Evolutionary conservation across 2,797 vertebrate species (phyloP).

Genomic region (Manis crassicaudata): DNA sequence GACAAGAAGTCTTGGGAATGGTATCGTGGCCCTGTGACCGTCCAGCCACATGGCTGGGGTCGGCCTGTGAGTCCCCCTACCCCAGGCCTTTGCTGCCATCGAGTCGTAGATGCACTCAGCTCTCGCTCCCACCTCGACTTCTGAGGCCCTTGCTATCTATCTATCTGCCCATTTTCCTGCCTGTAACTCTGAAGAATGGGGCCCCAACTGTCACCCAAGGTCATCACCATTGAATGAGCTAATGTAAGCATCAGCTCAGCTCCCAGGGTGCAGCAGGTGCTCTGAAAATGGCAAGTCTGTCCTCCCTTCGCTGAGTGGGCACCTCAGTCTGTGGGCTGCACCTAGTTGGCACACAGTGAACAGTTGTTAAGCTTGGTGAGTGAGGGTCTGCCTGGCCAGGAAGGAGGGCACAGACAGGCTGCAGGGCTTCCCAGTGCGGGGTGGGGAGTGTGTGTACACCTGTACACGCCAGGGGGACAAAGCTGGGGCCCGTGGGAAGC

Average conservation of each 20-base stretch:
- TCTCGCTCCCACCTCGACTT: background rate
- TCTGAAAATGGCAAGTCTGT: rapidly evolving
- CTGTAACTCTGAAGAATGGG: background rate
- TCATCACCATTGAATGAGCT: too few species aligned
- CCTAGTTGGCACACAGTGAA: rapidly evolving
- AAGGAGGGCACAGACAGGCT: background rate
- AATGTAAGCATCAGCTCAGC: background rate
- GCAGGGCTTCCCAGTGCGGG: background rate
- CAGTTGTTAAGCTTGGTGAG: background rate
- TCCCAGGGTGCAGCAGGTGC: background rate
- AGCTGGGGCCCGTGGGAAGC: background rate
- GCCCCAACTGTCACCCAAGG: background rate
- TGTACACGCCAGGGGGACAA: background rate
- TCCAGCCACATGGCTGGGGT: background rate
- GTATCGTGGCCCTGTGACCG: background rate
- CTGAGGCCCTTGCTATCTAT: background rate
- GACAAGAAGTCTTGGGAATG: background rate
- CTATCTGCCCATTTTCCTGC: background rate
- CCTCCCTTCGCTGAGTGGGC: background rate
- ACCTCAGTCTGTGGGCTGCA: background rate
- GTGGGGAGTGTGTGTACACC: background rate
- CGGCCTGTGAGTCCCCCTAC: background rate
- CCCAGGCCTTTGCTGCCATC: background rate
- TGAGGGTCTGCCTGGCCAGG: background rate
- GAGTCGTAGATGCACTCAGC: background rate